Conservation (phyloP, 2,797 vertebrate genomes). For the Halcyon badia region DNA sequence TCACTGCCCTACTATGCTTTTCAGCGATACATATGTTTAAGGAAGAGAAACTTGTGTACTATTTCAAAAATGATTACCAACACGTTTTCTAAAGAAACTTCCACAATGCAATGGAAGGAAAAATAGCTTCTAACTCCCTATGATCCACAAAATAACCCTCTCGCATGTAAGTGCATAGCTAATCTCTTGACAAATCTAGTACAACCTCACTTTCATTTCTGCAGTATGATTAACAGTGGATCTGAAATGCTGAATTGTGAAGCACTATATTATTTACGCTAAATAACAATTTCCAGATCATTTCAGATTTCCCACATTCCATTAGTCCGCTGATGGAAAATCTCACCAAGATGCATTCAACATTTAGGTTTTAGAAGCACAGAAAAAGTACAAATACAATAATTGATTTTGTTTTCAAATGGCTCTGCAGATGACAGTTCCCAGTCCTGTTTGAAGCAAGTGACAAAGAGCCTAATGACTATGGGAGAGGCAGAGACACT, state of each 20-base stretch:
- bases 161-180: neutral
- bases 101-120: neutral
- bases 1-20: neutral
- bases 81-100: neutral
- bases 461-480: slow-evolving; percentile 11
- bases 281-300: slow-evolving; percentile 9
- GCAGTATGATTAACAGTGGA: neutral
- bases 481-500: neutral
- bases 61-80: neutral
- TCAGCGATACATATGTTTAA: neutral
- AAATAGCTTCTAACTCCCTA: neutral
- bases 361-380: neutral
- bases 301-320: neutral
- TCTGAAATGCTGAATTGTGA: neutral
- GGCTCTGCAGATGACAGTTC: neutral
- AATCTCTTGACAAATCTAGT: neutral
- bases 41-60: neutral
- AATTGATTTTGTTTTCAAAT: slow-evolving; percentile 14
- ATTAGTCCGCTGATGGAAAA: neutral
- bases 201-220: neutral
- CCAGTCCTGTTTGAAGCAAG: neutral
- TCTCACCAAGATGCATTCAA: neutral
- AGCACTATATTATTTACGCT: neutral
- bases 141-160: accelerated
- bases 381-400: neutral